Evolutionary conservation across 2,113 vertebrate genomes (phyloP).

Genomic region (Antidorcas marsupialis): DNA sequence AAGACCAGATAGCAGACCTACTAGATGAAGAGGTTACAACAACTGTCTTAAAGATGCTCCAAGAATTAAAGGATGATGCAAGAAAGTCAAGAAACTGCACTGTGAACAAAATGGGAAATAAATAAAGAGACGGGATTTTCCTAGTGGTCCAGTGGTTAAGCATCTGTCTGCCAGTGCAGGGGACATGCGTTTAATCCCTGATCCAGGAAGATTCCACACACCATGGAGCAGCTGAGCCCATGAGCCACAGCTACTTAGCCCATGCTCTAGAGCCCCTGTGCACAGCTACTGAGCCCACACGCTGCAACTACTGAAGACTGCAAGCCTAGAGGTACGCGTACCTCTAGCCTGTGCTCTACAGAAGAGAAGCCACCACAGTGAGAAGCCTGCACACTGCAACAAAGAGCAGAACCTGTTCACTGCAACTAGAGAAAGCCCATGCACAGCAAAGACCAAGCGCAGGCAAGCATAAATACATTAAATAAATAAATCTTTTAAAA

Average conservation of each 20-base stretch:
- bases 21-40: not conserved
- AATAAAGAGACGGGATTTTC: not conserved
- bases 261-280: not conserved
- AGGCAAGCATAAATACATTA: not conserved
- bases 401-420: not conserved
- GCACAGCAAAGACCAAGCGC: not conserved
- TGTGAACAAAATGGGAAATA: not conserved
- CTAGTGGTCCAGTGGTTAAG: not conserved
- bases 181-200: not conserved
- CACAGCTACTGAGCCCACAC: not conserved
- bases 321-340: fast-evolving
- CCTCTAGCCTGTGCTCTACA: not conserved
- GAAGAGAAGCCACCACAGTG: not conserved
- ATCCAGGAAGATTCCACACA: not conserved
- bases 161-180: not conserved
- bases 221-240: not conserved
- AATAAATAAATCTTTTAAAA: not conserved
- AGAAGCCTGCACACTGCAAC: not conserved
- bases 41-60: not conserved
- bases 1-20: not conserved
- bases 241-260: not conserved
- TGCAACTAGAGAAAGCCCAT: not conserved
- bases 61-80: not conserved
- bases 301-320: not conserved
- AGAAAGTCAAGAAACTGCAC: not conserved